Conservation (phyloP, 2,888 invertebrate genomes). For the Nowickia ferox region DNA sequence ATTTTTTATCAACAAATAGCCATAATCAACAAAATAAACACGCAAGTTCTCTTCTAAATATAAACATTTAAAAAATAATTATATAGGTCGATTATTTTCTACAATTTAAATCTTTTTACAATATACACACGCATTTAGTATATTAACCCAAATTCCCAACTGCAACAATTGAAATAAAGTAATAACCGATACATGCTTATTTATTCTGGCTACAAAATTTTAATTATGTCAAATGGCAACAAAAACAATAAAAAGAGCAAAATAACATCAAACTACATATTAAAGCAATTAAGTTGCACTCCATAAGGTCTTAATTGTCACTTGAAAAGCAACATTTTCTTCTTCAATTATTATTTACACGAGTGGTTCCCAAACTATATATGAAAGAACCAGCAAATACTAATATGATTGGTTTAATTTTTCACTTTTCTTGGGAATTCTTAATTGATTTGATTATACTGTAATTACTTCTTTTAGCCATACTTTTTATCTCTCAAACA, state of each 20-base stretch:
- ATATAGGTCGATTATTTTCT: too few species aligned
- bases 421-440: neutral
- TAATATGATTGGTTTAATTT: neutral
- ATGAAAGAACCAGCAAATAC: neutral
- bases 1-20: too few species aligned
- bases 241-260: neutral
- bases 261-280: neutral
- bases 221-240: constrained; percentile 32
- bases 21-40: too few species aligned
- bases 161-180: neutral
- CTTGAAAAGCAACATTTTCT: constrained; percentile 17
- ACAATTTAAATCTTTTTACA: too few species aligned
- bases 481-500: too few species aligned
- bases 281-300: constrained; percentile 14
- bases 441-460: too few species aligned
- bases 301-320: constrained; percentile 36
- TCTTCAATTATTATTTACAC: constrained; percentile 14
- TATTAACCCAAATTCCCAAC: constrained; percentile 12
- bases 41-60: too few species aligned
- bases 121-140: neutral
- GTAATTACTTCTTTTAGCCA: too few species aligned
- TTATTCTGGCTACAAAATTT: neutral
- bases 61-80: too few species aligned
- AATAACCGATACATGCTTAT: neutral
- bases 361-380: neutral